Evolutionary conservation across 1,140 invertebrate species (phyloP).

Genomic region (Atta texana): DNA sequence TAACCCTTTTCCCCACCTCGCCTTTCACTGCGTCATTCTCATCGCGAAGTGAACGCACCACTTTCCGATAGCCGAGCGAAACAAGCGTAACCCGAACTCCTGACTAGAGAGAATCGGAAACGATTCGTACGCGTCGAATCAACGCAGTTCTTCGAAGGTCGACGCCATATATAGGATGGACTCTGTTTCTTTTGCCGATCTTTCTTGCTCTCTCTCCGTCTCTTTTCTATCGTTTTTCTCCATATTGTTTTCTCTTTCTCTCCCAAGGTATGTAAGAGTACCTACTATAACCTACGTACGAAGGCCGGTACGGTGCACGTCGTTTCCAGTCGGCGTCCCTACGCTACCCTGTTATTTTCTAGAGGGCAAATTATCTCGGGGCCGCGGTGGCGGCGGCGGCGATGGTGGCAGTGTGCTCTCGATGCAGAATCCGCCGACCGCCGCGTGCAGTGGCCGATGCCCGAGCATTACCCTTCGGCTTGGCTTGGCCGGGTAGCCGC

Average conservation of each 20-base stretch:
- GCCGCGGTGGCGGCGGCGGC: conserved; percentile 55
- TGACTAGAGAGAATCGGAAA: conserved; percentile 28
- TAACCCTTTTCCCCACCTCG: background rate
- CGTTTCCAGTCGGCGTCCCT: conserved; percentile 73
- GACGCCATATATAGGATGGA: conserved; percentile 44
- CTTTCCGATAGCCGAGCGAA: conserved; percentile 20
- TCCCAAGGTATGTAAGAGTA: conserved; percentile 65
- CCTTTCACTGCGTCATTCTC: background rate
- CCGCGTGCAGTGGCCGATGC: conserved; percentile 71
- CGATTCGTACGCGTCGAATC: conserved; percentile 33
- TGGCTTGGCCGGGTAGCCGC: conserved; percentile 71
- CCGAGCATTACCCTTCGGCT: conserved; percentile 75
- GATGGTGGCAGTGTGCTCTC: conserved; percentile 76
- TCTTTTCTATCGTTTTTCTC: conserved; percentile 32
- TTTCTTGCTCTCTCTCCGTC: conserved; percentile 14
- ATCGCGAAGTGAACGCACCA: conserved; percentile 9
- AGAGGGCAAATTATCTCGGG: conserved; percentile 84
- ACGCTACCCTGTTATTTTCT: conserved; percentile 85
- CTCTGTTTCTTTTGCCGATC: conserved; percentile 4
- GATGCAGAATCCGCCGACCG: conserved; percentile 80
- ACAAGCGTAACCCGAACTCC: background rate
- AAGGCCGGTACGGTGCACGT: conserved; percentile 67
- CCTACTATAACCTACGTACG: conserved; percentile 62
- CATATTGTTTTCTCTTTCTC: conserved; percentile 27
- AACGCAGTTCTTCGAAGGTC: conserved; percentile 29